Base-by-base conservation (phyloP, 1,140 invertebrate genomes). In the Capitella teleta region DNA sequence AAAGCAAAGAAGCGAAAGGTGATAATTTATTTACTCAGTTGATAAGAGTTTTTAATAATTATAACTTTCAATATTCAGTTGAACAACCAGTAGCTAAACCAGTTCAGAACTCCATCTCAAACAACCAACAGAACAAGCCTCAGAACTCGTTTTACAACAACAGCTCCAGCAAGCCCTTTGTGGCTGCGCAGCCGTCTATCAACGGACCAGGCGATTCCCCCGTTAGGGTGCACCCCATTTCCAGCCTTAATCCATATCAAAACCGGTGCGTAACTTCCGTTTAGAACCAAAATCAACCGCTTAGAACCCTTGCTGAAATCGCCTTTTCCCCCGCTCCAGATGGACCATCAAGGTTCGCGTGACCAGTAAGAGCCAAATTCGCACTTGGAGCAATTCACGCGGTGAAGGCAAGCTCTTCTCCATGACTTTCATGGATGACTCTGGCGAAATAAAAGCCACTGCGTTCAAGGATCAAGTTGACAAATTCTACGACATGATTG, bases 391-490 rank as follows among this genome's bases (percentile, higher is more conserved):
- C 37, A 98, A 96, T 72, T 82, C 87, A 0, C 78, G 79, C 44
- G 91, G 93, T 0, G 87, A 93, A 74, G 94, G 93, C 1, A 90
- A 89, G 66, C 73, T 98, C 1, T 98, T 98, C 63, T 87, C 80
- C 57, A 83, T 97, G 71, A 88, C 91, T 70, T 70, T 98, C 0
- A 72, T 88, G 45, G 96, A 99, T 75, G 87, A 94, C 57, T 86
- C 80, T 59, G 92, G 92, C 8, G 91, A 96, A 73, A 97, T 98
- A 49, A 75, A 87, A 49, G 86, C 86, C n/a, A 95, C 92, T 1
- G 92, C 81, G 6, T 99, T 98, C 64, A 89, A 82, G 61, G 85
- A 87, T 51, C 76, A 83, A 58, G 86, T 84, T 55, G 92, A 97
- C 61, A 89, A 87, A 65, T 96, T 82, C 67, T 94, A 82, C 66